Base-by-base conservation (phyloP, 2,888 invertebrate species). In the Dicyrtoma fusca region DNA sequence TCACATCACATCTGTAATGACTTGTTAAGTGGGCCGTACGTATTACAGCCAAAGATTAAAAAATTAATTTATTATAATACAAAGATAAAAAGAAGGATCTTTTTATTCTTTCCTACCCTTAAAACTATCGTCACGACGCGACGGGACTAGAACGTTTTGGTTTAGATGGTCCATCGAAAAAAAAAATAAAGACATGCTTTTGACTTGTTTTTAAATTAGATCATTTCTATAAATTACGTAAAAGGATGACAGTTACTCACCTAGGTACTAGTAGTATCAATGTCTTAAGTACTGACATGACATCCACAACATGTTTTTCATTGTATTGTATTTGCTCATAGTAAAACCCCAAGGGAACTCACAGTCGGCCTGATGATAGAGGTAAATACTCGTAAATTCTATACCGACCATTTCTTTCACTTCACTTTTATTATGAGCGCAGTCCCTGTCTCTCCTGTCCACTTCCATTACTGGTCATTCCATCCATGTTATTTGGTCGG, bases 181-280 rank as follows among this genome's bases (percentile, higher is more conserved):
- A 34, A 34, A 34, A 34, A 34, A 34, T 34, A 5, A 49, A 14
- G 49, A 49, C 21, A 53, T 53, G 17, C 19, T 53, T 53, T 21
- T 49, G 49, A 6, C 11, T 49, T 23, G 34, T 42, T 66, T 64
- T 68, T 45, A 45, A 68, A 68, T 45, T 68, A 68, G 68, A 68
- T 68, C 68, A 68, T 44, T 57, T 47, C 45, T 68, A 57, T 68
- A 57, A 68, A 68, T 68, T 68, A 55, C 26, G 3, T 34, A 21
- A 14, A 26, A 34, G n/a, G 34, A 53, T 44, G 57, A 66, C 55
- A 55, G 44, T 66, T 21, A n/a, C 45, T 3, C 13, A 26, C 19
- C 44, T 59, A 68, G 45, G 23, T 44, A 34, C 61, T 17, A 17
- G 19, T 34, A 61, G 19, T 25, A 57, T 14, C 14, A 53, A 25